Percentiles rank a stretch among this genome's conserved stretches.
phyloP scores from a whole-genome alignment of 2,888 invertebrate species.

The Dryococelus australis region DNA sequence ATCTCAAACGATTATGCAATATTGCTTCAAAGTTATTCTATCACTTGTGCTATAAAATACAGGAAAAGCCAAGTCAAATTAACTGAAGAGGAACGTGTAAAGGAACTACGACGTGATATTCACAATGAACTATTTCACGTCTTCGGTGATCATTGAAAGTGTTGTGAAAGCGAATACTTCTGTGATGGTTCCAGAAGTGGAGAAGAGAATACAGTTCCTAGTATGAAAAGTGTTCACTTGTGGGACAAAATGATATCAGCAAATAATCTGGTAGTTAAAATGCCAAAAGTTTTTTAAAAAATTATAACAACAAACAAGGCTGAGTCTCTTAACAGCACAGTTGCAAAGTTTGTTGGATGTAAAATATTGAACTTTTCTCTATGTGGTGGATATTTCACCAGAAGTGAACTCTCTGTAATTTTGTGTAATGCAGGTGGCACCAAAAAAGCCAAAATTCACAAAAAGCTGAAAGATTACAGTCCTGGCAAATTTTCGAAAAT shows the following conservation, averaged over 20 bases:
- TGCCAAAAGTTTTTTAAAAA: neutral
- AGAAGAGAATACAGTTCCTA: neutral
- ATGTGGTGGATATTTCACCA: neutral
- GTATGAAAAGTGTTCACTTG: neutral
- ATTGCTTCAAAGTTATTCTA: neutral
- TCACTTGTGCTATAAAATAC: too few species aligned
- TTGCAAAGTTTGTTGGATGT: neutral
- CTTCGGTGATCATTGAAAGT: neutral
- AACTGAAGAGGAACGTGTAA: neutral
- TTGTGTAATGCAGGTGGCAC: neutral
- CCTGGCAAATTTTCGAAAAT: neutral
- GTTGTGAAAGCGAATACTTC: neutral
- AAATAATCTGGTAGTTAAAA: neutral
- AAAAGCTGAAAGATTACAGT: neutral
- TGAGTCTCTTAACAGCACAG: neutral
- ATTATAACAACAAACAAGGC: neutral
- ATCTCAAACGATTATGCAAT: neutral
- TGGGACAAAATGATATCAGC: neutral
- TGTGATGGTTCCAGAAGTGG: neutral
- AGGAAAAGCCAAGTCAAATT: neutral
- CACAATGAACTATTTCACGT: neutral
- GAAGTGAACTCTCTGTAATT: neutral
- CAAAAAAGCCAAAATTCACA: neutral
- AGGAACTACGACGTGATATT: neutral
- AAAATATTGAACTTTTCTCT: neutral